Evolutionary conservation across 2,888 invertebrate species (phyloP), one percentile per base, ranked within the genome.

Genomic region (Branchinecta sandiegonensis): DNA sequence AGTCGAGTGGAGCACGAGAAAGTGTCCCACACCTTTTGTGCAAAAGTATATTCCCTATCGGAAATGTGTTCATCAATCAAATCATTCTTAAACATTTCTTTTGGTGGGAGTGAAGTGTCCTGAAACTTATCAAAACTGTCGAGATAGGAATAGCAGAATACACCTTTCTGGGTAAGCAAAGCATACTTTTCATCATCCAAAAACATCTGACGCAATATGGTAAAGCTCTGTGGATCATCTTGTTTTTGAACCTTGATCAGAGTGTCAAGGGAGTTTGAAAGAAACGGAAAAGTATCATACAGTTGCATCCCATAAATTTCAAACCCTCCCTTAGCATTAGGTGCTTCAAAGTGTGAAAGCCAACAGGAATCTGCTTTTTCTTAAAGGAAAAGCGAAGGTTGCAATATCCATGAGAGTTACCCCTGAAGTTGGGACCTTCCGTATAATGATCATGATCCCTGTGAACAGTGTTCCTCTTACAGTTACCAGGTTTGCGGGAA

Each of bases 41-140:
- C 74, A 67, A 73, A 72, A 7, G 56, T 48, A 65, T 73, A 74
- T 56, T 73, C 73, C 17, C 70, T 69, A 14, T 71, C 67, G 6
- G 70, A 65, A 48, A 73, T 71, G 47, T 66, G 13, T 11, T 64
- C 65, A 9, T 66, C 68, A 11, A 13, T 67, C 10, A 69, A 23
- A 71, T 48, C 11, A 69, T 66, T 68, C 69, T 71, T 70, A 69
- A 73, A 71, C 72, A 73, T 23, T 68, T 68, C 64, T 14, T 69
- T 69, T 17, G 46, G 6, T 2, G 70, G 71, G n/a, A 71, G 56
- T 56, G 5, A n/a, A 56, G n/a, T 56, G 6, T 56, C 8, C 8
- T 7, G 14, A 8, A 56, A 56, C 56, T 14, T 56, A 7, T 5
- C 7, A 56, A 56, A 56, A 56, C 56, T 56, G 56, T 8, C 8